A percentile compares a stretch with the other conserved stretches of the same genome.
Evolutionary conservation across 2,888 invertebrate species (phyloP).

Genomic region (Phoronis australis): DNA sequence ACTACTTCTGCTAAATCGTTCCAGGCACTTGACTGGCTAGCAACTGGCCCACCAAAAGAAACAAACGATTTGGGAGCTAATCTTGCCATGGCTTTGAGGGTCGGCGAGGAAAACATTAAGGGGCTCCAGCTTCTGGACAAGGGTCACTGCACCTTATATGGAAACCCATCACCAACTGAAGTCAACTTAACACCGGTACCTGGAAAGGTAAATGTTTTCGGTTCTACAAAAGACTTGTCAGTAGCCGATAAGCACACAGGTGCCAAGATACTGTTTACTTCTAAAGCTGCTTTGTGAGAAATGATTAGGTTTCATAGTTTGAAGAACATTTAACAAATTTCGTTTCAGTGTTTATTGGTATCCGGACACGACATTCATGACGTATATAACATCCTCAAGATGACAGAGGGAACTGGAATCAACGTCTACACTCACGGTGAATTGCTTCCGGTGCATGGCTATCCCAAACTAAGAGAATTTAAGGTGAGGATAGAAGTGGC

Average conservation of each 20-base stretch:
- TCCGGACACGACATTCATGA: constrained; percentile 31
- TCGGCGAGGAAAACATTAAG: constrained; percentile 26
- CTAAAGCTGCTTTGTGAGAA: no score
- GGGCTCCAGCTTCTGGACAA: constrained; percentile 27
- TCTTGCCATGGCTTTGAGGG: constrained; percentile 24
- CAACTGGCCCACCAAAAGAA: constrained; percentile 13
- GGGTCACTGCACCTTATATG: constrained; percentile 25
- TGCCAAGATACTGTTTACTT: no score
- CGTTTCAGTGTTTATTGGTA: constrained; percentile 24
- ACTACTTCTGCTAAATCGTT: no score
- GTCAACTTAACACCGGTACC: constrained; percentile 17
- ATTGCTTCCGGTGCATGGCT: constrained; percentile 31
- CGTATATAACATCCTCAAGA: constrained; percentile 18
- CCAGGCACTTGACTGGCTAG: constrained; percentile 23
- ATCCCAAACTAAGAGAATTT: constrained; percentile 23
- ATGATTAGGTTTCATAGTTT: no score
- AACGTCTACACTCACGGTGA: constrained; percentile 35
- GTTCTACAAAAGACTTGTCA: neutral
- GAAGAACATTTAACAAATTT: no score
- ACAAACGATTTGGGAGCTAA: constrained; percentile 19
- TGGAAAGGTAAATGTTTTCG: constrained; percentile 19
- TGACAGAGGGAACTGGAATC: constrained; percentile 19
- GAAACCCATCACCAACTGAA: constrained; percentile 20
- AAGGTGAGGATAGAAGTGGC: no score
- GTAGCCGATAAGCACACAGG: neutral